Percentiles rank a stretch among this genome's conserved stretches.
Evolutionary conservation across 2,113 vertebrate species (phyloP).

Genomic region (Rhegmatorhina hoffmannsi): DNA sequence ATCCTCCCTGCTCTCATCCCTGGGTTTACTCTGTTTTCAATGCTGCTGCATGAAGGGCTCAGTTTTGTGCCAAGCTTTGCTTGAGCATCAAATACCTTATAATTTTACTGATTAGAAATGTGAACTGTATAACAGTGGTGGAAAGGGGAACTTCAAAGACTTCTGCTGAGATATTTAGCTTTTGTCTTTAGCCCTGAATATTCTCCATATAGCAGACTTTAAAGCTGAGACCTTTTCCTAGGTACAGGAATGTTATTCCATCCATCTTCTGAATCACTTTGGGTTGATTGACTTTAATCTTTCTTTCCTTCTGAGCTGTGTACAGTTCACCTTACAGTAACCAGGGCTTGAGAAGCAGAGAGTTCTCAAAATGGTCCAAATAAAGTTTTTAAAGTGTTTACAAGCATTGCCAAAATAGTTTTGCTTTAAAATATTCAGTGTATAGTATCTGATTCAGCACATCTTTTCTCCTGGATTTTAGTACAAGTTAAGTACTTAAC

Average conservation of each 20-base stretch:
- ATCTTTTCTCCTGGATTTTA: conserved; percentile 9
- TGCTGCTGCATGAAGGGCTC: neutral
- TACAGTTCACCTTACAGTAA: neutral
- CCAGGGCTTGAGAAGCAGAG: neutral
- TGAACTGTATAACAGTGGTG: neutral
- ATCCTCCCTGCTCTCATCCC: neutral
- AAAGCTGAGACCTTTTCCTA: conserved; percentile 4
- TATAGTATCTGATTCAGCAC: neutral
- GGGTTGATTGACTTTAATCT: neutral
- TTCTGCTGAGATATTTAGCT: neutral
- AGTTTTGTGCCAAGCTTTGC: neutral
- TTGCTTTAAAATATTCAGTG: neutral
- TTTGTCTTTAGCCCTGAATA: neutral
- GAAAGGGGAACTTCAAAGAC: neutral
- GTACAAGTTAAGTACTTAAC: conserved; percentile 1
- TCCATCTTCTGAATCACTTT: neutral
- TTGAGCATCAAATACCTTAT: neutral
- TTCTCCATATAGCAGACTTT: neutral
- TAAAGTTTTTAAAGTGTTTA: neutral
- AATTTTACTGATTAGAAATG: neutral
- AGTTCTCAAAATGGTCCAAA: neutral
- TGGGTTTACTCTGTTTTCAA: neutral
- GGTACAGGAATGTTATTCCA: neutral
- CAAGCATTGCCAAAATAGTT: neutral
- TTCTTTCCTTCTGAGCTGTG: neutral